These are phyloP conservation scores for Acleris holmiana DNA, from an alignment of 2,888 invertebrate species.

Conservation along the genomic window DNA sequence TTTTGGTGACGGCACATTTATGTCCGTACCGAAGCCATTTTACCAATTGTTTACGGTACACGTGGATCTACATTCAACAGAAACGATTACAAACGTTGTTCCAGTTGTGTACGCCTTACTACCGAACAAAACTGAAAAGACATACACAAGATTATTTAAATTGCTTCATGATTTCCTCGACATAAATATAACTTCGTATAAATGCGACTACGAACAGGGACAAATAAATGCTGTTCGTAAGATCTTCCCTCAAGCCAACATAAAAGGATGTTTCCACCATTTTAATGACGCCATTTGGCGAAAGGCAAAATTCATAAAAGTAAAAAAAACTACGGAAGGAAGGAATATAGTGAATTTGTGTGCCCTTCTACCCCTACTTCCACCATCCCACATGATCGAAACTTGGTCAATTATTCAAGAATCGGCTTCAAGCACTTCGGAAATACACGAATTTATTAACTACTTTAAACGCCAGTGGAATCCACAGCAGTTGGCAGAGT, in stretches of 20 bases:
- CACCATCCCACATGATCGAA: background rate
- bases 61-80: slow-evolving; percentile 6
- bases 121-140: background rate
- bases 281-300: background rate
- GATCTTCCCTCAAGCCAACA: background rate
- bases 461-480: background rate
- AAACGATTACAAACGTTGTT: slow-evolving; percentile 2
- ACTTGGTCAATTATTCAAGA: background rate
- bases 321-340: background rate
- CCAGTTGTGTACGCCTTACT: background rate
- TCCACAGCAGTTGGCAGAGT: no score
- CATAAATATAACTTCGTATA: background rate
- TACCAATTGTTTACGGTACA: slow-evolving; percentile 7
- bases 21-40: background rate
- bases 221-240: background rate
- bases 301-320: background rate
- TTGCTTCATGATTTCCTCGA: background rate
- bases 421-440: background rate
- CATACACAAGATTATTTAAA: background rate
- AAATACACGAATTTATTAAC: background rate
- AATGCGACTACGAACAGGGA: background rate
- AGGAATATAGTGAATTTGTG: background rate
- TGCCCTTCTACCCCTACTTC: background rate
- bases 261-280: background rate
- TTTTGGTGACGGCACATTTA: slow-evolving; percentile 7